Evolutionary conservation across 2,888 invertebrate species (phyloP).

Genomic region (Bugulina stolonifera): DNA sequence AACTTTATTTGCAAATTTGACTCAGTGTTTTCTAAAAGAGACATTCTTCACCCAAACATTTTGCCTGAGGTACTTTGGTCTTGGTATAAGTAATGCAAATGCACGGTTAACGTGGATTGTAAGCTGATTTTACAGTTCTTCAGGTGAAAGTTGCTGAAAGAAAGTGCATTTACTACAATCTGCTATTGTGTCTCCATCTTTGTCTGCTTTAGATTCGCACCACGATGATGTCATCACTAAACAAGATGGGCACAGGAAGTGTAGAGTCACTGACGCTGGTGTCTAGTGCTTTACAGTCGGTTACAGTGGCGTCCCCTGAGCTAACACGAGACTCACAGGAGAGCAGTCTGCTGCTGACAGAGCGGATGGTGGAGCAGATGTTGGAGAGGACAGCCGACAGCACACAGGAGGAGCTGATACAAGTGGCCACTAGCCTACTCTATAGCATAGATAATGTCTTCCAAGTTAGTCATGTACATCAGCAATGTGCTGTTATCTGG

Average conservation of each 20-base stretch:
- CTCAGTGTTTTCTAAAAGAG: too few species aligned
- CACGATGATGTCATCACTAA: constrained; percentile 31
- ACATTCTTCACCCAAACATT: too few species aligned
- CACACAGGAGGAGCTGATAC: constrained; percentile 30
- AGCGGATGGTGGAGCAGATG: constrained; percentile 27
- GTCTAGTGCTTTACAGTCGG: constrained; percentile 30
- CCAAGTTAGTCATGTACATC: constrained; percentile 29
- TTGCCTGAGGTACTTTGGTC: too few species aligned
- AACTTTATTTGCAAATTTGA: too few species aligned
- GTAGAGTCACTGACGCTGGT: constrained; percentile 31
- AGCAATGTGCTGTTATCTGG: too few species aligned
- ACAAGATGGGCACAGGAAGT: constrained; percentile 30
- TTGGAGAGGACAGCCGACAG: constrained; percentile 17
- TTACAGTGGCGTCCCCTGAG: neutral
- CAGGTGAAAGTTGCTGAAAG: too few species aligned
- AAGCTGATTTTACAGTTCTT: too few species aligned
- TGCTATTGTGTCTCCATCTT: too few species aligned
- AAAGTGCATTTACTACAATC: too few species aligned
- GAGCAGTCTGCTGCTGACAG: neutral
- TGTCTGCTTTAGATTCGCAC: constrained; percentile 30
- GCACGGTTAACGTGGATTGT: too few species aligned
- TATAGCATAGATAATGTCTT: constrained; percentile 30
- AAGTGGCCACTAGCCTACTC: constrained; percentile 28
- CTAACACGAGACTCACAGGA: neutral
- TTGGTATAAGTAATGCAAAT: too few species aligned